Evolutionary conservation across 2,888 invertebrate genomes (phyloP).

Genomic region (Scelioninae gen. 1): DNA sequence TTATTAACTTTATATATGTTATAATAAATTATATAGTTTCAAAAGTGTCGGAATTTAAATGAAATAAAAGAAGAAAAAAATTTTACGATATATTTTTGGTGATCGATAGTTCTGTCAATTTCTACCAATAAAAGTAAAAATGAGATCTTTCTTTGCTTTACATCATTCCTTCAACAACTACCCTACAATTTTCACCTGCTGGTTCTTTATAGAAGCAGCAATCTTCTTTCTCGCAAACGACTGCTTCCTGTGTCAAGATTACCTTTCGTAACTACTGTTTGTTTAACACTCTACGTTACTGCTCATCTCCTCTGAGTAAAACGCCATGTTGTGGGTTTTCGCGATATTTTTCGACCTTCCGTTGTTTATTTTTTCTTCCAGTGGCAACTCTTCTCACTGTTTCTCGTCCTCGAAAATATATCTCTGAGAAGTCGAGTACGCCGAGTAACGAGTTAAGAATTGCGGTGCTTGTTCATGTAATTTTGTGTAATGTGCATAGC

Average conservation of each 20-base stretch:
- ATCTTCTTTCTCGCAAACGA: conserved; percentile 70
- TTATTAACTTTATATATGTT: no score
- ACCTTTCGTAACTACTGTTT: conserved; percentile 81
- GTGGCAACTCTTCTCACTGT: no score
- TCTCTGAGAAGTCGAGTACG: no score
- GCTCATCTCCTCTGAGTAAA: conserved; percentile 78
- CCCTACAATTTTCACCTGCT: conserved; percentile 78
- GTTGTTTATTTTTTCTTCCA: no score
- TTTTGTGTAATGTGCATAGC: conserved; percentile 50
- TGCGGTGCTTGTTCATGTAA: conserved; percentile 53
- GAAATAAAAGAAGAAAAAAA: no score
- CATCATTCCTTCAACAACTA: conserved; percentile 69
- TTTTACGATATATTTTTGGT: conserved; percentile 7
- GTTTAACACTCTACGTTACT: conserved; percentile 78
- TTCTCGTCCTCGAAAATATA: no score
- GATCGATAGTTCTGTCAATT: conserved; percentile 78
- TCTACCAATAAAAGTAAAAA: conserved; percentile 79
- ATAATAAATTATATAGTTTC: no score
- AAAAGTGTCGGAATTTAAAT: no score
- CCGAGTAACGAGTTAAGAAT: no score
- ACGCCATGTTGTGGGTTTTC: conserved; percentile 76
- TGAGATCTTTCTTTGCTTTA: conserved; percentile 54
- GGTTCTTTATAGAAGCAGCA: conserved; percentile 71
- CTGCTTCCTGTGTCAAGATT: conserved; percentile 74
- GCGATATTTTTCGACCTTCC: conserved; percentile 75